A percentile compares a stretch with the other conserved stretches of the same genome.
Conservation (phyloP, 2,113 vertebrate genomes). For the Cryptotis parvus region DNA sequence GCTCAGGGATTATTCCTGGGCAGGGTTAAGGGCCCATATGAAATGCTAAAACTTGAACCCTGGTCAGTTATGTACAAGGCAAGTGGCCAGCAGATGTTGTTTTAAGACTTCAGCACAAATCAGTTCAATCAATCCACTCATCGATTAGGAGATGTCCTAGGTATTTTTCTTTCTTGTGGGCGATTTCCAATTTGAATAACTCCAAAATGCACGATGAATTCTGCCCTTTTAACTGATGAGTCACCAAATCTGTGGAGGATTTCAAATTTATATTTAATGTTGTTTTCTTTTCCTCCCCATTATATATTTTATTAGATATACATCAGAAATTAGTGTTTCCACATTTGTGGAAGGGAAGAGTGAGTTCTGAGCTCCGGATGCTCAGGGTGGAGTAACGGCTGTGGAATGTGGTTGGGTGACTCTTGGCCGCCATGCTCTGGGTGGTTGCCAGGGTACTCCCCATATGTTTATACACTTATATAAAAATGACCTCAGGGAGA, state of each 20-base stretch:
- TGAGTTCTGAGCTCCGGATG: not conserved
- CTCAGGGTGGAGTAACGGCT: not conserved
- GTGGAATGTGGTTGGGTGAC: slow-evolving; percentile 39
- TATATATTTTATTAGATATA: not conserved
- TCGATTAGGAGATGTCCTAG: not conserved
- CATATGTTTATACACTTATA: slow-evolving; percentile 36
- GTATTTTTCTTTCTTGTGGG: not conserved
- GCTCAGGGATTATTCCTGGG: no score
- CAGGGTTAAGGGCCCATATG: no score
- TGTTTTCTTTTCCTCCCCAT: not conserved
- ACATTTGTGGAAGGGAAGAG: not conserved
- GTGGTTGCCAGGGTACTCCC: not conserved
- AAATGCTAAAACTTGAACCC: no score
- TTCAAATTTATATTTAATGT: not conserved
- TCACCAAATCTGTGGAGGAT: not conserved
- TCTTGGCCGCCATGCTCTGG: not conserved
- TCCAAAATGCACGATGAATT: not conserved
- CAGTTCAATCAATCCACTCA: not conserved
- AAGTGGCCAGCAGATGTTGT: no score
- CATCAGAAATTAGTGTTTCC: not conserved
- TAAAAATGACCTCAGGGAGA: slow-evolving; percentile 10
- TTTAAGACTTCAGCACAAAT: not conserved
- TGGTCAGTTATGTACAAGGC: no score
- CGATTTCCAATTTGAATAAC: not conserved
- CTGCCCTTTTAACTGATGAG: not conserved